phyloP scores from a whole-genome alignment of 37 sponge, comb jelly and placozoan species.

The Ephydatia muelleri region DNA sequence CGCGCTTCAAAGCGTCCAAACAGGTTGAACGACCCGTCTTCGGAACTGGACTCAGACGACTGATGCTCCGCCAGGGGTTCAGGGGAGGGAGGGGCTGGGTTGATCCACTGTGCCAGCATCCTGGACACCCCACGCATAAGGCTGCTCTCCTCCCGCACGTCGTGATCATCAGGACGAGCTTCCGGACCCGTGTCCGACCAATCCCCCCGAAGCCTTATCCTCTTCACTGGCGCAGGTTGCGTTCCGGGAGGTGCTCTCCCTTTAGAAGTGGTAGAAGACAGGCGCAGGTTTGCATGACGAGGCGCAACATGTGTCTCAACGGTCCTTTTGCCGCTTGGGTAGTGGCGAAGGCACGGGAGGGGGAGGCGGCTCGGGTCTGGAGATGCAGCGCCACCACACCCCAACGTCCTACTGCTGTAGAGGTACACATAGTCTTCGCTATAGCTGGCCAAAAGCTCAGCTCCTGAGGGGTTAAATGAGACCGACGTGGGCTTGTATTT shows the following conservation, averaged over 20 bases:
- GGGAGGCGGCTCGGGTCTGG: not conserved
- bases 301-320: not conserved
- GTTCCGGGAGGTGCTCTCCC: no score
- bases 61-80: not conserved
- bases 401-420: conserved; percentile 54
- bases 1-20: not conserved
- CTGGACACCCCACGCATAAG: conserved; percentile 68
- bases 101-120: conserved; percentile 73
- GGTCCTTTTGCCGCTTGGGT: conserved; percentile 4
- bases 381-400: conserved; percentile 4
- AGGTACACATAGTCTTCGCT: conserved; percentile 83
- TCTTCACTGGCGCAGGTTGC: conserved; percentile 33
- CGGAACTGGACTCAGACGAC: not conserved
- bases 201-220: conserved; percentile 83
- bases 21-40: conserved; percentile 7
- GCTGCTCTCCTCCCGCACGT: not conserved
- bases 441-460: conserved; percentile 78
- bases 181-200: conserved; percentile 95
- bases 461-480: conserved; percentile 65
- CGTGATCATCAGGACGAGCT: conserved; percentile 60
- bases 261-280: not conserved
- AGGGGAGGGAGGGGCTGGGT: not conserved
- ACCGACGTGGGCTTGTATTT: conserved; percentile 64
- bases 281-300: not conserved
- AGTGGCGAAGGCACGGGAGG: conserved; percentile 8